Conservation (phyloP, 2,888 invertebrate species). For the Folsomia manolachei region DNA sequence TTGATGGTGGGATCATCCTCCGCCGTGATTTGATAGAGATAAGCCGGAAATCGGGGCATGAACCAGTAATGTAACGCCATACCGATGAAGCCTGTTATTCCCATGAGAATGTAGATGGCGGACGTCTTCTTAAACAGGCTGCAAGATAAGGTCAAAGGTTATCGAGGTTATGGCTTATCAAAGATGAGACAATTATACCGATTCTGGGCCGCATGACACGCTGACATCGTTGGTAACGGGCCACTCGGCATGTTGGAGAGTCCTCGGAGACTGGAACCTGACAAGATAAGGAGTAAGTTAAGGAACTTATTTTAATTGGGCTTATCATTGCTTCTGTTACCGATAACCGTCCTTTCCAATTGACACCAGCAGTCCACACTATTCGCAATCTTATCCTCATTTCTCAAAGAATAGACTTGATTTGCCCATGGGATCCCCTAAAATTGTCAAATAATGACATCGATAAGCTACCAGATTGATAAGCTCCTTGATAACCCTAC, state of each 20-base stretch:
- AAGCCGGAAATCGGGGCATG: slow-evolving; percentile 27
- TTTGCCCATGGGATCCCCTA: slow-evolving; percentile 45
- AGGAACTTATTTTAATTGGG: no score
- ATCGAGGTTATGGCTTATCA: not conserved
- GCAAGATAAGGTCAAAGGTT: not conserved
- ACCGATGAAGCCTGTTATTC: slow-evolving; percentile 33
- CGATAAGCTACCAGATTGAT: no score
- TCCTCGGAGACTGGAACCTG: slow-evolving; percentile 43
- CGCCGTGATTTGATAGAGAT: slow-evolving; percentile 40
- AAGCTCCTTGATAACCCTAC: no score
- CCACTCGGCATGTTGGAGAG: slow-evolving; percentile 45
- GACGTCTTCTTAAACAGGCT: slow-evolving; percentile 39
- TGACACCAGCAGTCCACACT: slow-evolving; percentile 45
- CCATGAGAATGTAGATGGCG: slow-evolving; percentile 41
- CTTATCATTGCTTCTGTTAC: no score
- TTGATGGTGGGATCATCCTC: slow-evolving; percentile 36
- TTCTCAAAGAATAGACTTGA: slow-evolving; percentile 41
- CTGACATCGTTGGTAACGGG: slow-evolving; percentile 48
- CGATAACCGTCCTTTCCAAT: slow-evolving; percentile 47
- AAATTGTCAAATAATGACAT: no score
- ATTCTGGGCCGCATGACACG: slow-evolving; percentile 43
- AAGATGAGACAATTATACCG: slow-evolving; percentile 15
- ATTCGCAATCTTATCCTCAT: slow-evolving; percentile 44
- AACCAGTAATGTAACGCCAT: slow-evolving; percentile 40
- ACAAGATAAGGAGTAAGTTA: no score